phyloP scores from a whole-genome alignment of 2,797 vertebrate species.

The Bradypodion ventrale region DNA sequence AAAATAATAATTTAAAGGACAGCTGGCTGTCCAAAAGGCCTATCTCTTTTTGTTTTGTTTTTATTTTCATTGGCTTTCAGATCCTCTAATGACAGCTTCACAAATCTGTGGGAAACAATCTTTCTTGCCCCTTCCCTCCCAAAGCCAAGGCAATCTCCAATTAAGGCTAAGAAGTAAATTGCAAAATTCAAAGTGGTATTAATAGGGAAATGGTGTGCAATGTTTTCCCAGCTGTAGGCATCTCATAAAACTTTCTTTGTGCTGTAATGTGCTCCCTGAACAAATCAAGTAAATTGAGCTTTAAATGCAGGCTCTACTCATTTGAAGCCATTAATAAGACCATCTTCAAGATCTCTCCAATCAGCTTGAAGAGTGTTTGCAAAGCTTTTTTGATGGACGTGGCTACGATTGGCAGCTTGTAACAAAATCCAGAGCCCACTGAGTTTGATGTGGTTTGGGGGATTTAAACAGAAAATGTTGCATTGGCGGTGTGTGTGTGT shows the following conservation, averaged over 20 bases:
- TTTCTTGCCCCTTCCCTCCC: neutral
- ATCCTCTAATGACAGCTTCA: neutral
- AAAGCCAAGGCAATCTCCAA: neutral
- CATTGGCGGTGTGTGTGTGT: neutral
- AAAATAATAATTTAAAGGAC: neutral
- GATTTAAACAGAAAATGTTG: slow-evolving; percentile 20
- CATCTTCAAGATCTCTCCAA: slow-evolving; percentile 9
- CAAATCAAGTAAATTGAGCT: slow-evolving; percentile 17
- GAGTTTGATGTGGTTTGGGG: neutral
- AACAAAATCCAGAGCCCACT: neutral
- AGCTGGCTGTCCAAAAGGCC: neutral
- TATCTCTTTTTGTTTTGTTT: neutral
- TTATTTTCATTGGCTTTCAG: neutral
- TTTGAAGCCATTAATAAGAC: slow-evolving; percentile 31
- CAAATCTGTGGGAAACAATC: neutral
- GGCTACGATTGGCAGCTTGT: neutral
- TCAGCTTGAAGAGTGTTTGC: neutral
- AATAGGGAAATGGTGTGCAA: slow-evolving; percentile 24
- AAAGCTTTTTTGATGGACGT: neutral
- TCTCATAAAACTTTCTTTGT: slow-evolving; percentile 38
- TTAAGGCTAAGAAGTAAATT: slow-evolving; percentile 14
- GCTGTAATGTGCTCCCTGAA: slow-evolving; percentile 5
- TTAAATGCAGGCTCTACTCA: slow-evolving; percentile 12
- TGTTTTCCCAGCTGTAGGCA: neutral
- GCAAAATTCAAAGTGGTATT: slow-evolving; percentile 39